These are phyloP conservation scores for Drosophila peninsularis DNA, from an alignment of 2,888 invertebrate species.

Conservation along the genomic window DNA sequence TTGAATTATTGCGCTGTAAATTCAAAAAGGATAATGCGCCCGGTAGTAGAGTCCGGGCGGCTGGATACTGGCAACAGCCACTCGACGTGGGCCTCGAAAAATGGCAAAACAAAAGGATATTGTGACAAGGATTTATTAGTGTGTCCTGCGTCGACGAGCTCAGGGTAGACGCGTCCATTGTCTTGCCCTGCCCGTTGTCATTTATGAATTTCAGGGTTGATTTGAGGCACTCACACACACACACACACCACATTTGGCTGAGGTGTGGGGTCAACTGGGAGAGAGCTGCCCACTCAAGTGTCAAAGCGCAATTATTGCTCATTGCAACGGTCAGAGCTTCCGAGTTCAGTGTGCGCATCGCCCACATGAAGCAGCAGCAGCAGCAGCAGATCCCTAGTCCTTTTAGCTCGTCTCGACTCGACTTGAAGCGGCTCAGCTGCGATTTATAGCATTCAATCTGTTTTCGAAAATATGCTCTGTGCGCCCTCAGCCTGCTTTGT, in stretches of 20 bases:
- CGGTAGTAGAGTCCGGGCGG: background rate
- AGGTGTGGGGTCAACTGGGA: slow-evolving; percentile 22
- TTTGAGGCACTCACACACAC: slow-evolving; percentile 35
- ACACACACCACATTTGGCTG: slow-evolving; percentile 5
- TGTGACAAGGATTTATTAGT: slow-evolving; percentile 79
- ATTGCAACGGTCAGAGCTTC: slow-evolving; percentile 47
- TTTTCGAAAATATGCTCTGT: slow-evolving; percentile 34
- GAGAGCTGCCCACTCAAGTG: slow-evolving; percentile 50
- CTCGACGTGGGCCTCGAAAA: slow-evolving; percentile 49
- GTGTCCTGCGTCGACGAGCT: slow-evolving; percentile 33
- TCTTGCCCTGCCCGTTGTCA: slow-evolving; percentile 49
- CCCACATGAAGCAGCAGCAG: slow-evolving; percentile 20
- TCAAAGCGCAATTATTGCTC: slow-evolving; percentile 69
- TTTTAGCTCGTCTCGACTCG: slow-evolving; percentile 19
- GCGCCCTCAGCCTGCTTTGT: background rate
- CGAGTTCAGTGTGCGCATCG: slow-evolving; percentile 9
- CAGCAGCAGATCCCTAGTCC: slow-evolving; percentile 22
- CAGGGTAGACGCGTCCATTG: slow-evolving; percentile 54
- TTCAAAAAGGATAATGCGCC: slow-evolving; percentile 72
- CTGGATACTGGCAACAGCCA: slow-evolving; percentile 25
- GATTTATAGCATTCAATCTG: slow-evolving; percentile 68
- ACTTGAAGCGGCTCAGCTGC: slow-evolving; percentile 47
- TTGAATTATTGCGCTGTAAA: slow-evolving; percentile 78
- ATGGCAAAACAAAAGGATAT: slow-evolving; percentile 78
- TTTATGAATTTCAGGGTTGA: slow-evolving; percentile 67